A percentile compares a stretch with the other conserved stretches of the same genome.
These are phyloP conservation scores for human DNA, from an alignment of 2,113 vertebrate species.

Conservation along the genomic window DNA sequence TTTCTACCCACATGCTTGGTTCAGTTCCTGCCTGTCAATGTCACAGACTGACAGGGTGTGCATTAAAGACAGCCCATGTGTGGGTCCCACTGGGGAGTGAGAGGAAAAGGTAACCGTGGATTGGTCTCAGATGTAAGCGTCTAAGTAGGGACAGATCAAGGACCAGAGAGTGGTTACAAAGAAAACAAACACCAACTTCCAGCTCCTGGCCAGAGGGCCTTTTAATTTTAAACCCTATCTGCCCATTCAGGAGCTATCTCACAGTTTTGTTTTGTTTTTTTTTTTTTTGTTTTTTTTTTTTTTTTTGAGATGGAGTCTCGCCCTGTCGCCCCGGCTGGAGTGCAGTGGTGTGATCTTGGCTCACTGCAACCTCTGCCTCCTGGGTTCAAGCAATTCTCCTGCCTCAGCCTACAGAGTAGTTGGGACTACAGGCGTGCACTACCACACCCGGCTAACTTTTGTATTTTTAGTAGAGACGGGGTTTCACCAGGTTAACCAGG, in stretches of 20 bases:
- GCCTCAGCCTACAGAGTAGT: too few relatives aligned
- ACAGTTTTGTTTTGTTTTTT: too few relatives aligned
- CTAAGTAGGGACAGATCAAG: background rate
- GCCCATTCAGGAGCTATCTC: background rate
- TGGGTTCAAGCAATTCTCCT: too few relatives aligned
- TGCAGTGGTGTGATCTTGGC: too few relatives aligned
- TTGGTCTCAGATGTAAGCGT: fast-evolving
- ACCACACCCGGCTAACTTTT: too few relatives aligned
- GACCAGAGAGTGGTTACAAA: background rate
- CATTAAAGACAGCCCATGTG: fast-evolving
- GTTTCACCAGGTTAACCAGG: too few relatives aligned
- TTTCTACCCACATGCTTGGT: background rate
- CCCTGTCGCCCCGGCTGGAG: too few relatives aligned
- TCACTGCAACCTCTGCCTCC: too few relatives aligned
- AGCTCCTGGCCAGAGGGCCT: background rate
- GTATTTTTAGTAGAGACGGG: too few relatives aligned
- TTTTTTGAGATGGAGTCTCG: too few relatives aligned
- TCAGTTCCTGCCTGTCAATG: background rate
- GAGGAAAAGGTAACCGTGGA: background rate
- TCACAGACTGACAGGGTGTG: background rate
- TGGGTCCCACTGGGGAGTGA: fast-evolving
- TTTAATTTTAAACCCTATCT: background rate
- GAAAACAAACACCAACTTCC: background rate
- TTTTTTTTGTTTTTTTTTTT: too few relatives aligned
- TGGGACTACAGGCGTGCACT: too few relatives aligned